phyloP scores from a whole-genome alignment of 2,888 invertebrate genomes.

The Mayetiola destructor region DNA sequence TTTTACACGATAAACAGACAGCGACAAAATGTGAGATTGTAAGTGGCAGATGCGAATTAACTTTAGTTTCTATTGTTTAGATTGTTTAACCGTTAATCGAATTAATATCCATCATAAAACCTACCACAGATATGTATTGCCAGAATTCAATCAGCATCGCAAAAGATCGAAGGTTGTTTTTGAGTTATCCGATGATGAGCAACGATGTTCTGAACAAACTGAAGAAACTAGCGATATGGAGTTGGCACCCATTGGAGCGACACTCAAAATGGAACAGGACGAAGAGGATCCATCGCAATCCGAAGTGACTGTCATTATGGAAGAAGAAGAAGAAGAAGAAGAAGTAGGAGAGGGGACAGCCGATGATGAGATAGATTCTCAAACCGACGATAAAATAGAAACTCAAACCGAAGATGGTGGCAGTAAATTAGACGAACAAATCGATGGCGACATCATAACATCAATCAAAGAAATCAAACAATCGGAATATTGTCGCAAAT shows the following conservation, averaged over 20 bases:
- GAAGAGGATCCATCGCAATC: neutral
- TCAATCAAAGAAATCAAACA: neutral
- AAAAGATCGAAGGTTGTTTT: neutral
- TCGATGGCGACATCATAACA: neutral
- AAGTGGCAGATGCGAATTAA: neutral
- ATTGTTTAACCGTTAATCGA: neutral
- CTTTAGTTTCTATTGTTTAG: neutral
- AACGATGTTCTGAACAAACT: neutral
- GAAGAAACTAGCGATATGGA: neutral
- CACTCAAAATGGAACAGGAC: neutral
- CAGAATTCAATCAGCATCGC: neutral
- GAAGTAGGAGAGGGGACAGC: too few species aligned
- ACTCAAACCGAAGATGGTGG: neutral
- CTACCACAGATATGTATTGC: neutral
- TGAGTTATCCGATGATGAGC: neutral
- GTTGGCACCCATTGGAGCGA: neutral
- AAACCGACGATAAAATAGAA: neutral
- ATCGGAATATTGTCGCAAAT: too few species aligned
- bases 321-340: neutral
- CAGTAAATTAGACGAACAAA: neutral
- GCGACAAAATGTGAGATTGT: neutral
- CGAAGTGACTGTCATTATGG: neutral
- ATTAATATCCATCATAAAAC: neutral
- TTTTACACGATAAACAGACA: neutral
- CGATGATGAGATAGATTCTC: too few species aligned